Conservation (phyloP, 2,888 invertebrate species). For the Melangyna quadrimaculata region DNA sequence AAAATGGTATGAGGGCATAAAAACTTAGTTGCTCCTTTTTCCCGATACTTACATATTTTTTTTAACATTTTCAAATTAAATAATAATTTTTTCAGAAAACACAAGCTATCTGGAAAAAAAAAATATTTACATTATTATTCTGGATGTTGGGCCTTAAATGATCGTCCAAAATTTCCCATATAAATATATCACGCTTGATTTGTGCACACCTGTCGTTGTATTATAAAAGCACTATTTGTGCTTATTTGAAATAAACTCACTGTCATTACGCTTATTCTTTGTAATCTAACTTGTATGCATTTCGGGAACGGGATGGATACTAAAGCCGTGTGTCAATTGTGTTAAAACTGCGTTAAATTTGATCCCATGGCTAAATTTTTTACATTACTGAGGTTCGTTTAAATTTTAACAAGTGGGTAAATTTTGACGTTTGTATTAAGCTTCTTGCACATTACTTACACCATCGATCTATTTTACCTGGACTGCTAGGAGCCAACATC, state of each 20-base stretch:
- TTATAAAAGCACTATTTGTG: slow-evolving; percentile 26
- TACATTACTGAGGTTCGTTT: too few relatives aligned
- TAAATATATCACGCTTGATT: slow-evolving; percentile 54
- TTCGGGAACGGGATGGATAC: too few relatives aligned
- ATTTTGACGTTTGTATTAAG: too few relatives aligned
- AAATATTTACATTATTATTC: slow-evolving; percentile 33
- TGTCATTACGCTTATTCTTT: slow-evolving; percentile 61
- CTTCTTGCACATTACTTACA: too few relatives aligned
- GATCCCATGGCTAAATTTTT: too few relatives aligned
- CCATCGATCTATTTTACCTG: too few relatives aligned
- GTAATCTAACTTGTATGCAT: slow-evolving; percentile 47
- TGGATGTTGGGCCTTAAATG: slow-evolving; percentile 59
- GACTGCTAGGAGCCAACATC: too few relatives aligned
- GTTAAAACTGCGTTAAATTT: too few relatives aligned
- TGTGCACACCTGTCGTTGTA: slow-evolving; percentile 65
- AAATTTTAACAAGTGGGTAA: too few relatives aligned
- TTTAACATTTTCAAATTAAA: slow-evolving; percentile 18
- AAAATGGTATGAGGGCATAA: slow-evolving; percentile 16
- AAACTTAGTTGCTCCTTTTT: slow-evolving; percentile 6
- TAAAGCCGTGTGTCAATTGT: too few relatives aligned
- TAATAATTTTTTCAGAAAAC: slow-evolving; percentile 50
- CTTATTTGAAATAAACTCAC: slow-evolving; percentile 36
- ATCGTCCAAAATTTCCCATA: slow-evolving; percentile 25
- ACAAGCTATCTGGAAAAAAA: slow-evolving; percentile 46
- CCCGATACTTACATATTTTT: not conserved